A percentile compares a stretch with the other conserved stretches of the same genome.
Evolutionary conservation across 2,888 invertebrate genomes (phyloP).

Genomic region (Nemapogon koenigi): DNA sequence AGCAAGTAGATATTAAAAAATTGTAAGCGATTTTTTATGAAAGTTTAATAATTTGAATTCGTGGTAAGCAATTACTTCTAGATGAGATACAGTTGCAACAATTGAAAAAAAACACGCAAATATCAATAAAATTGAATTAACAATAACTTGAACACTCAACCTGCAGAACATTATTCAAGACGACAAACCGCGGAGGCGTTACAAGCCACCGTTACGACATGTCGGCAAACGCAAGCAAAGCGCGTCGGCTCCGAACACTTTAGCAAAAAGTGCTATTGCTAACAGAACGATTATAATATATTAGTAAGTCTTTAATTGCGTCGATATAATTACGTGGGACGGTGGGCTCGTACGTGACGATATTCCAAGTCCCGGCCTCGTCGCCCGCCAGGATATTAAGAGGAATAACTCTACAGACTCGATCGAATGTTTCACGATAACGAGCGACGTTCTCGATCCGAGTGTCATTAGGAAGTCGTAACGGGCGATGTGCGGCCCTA

Average conservation of each 20-base stretch:
- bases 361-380: slow-evolving; percentile 48
- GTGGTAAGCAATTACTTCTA: too few species aligned
- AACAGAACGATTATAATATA: slow-evolving; percentile 63
- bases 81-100: too few species aligned
- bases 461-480: slow-evolving; percentile 64
- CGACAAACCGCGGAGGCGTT: too few species aligned
- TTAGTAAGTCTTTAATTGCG: slow-evolving; percentile 61
- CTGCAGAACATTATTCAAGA: too few species aligned
- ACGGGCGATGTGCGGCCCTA: slow-evolving; percentile 48
- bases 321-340: slow-evolving; percentile 59
- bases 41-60: too few species aligned
- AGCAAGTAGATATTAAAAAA: too few species aligned
- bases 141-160: too few species aligned
- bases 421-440: slow-evolving; percentile 61
- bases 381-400: slow-evolving; percentile 23
- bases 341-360: slow-evolving; percentile 50
- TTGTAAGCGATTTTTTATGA: too few species aligned
- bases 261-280: slow-evolving; percentile 53
- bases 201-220: background rate
- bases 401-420: slow-evolving; percentile 24
- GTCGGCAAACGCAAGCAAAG: slow-evolving; percentile 5
- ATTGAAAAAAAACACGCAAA: too few species aligned
- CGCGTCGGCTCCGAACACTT: slow-evolving; percentile 21
- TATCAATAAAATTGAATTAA: too few species aligned
- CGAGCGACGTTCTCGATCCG: slow-evolving; percentile 55